Evolutionary conservation across 2,113 vertebrate genomes (phyloP).

Genomic region (Perccottus glenii): DNA sequence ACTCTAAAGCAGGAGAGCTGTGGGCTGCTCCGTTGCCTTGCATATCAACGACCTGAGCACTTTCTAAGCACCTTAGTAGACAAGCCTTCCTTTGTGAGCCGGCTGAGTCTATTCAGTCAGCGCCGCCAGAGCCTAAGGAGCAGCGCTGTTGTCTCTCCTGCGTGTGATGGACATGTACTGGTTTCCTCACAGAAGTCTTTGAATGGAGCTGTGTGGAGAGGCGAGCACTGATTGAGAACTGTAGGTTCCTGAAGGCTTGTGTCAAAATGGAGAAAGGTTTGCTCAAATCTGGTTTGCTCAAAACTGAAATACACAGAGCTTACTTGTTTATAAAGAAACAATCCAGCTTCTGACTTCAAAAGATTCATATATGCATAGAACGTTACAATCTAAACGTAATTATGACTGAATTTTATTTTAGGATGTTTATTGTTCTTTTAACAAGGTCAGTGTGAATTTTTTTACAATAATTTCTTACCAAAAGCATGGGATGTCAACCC

Average conservation of each 20-base stretch:
- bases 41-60: constrained; percentile 85
- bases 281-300: not conserved
- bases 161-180: constrained; percentile 31
- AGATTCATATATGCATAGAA: not conserved
- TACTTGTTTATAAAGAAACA: not conserved
- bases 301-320: not conserved
- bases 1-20: constrained; percentile 79
- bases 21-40: constrained; percentile 79
- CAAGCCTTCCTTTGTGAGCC: constrained; percentile 85
- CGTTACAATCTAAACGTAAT: not conserved
- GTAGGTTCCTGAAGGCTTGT: not conserved
- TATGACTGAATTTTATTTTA: not conserved
- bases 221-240: constrained; percentile 3
- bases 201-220: constrained; percentile 22
- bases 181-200: constrained; percentile 44
- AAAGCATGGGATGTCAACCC: constrained; percentile 3
- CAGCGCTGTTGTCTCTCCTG: constrained; percentile 51
- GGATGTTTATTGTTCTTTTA: not conserved
- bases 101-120: constrained; percentile 72
- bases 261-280: constrained; percentile 11
- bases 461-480: constrained; percentile 39
- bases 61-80: constrained; percentile 81
- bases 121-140: constrained; percentile 44
- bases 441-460: constrained; percentile 38
- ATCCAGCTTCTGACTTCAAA: not conserved